Evolutionary conservation across 2,888 invertebrate species (phyloP).

Genomic region (Tetropium fuscum): DNA sequence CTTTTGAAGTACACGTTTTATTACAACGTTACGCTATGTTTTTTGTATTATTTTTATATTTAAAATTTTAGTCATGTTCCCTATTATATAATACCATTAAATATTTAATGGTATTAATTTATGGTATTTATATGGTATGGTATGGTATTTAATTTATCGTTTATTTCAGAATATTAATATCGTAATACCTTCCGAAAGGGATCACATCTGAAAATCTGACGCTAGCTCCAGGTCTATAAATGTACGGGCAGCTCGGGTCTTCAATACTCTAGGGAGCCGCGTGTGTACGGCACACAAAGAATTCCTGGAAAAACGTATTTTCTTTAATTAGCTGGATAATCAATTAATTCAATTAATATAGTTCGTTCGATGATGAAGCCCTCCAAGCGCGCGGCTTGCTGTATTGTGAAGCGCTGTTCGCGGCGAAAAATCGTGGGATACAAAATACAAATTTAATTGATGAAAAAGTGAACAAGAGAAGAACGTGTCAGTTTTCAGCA

Average conservation of each 20-base stretch:
- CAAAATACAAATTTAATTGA: constrained; percentile 1
- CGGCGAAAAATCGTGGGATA: not conserved
- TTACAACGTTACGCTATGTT: too few relatives aligned
- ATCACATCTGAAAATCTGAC: too few relatives aligned
- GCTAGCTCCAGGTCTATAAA: too few relatives aligned
- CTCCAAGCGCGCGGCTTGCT: not conserved
- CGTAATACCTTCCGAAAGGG: too few relatives aligned
- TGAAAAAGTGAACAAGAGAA: not conserved
- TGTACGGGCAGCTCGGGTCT: not conserved
- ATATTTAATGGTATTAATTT: too few relatives aligned
- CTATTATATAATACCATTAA: too few relatives aligned
- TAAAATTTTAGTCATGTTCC: too few relatives aligned
- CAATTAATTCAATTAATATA: constrained; percentile 12
- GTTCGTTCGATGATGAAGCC: not conserved
- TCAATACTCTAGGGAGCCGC: not conserved
- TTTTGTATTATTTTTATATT: too few relatives aligned
- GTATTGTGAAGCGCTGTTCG: not conserved
- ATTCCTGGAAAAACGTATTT: not conserved
- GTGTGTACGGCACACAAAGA: not conserved
- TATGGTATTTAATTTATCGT: too few relatives aligned
- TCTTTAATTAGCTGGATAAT: constrained; percentile 3
- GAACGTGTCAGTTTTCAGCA: not conserved
- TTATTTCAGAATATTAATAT: too few relatives aligned
- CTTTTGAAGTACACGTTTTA: too few relatives aligned
- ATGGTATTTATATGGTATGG: too few relatives aligned